Evolutionary conservation across 2,888 invertebrate species (phyloP).

Genomic region (Andrena bicolor): DNA sequence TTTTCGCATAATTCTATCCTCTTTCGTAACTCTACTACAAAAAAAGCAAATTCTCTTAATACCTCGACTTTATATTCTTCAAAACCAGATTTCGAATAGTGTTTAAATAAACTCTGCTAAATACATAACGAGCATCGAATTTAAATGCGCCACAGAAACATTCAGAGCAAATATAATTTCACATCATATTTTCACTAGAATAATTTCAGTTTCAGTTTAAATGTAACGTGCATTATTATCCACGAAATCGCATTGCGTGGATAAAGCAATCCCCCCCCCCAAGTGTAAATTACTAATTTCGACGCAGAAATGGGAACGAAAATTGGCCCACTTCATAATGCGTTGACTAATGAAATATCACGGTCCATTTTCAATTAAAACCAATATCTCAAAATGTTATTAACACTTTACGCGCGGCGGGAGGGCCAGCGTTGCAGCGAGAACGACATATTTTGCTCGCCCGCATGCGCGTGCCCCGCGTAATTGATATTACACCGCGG

Average conservation of each 20-base stretch:
- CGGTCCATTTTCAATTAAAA: conserved; percentile 39
- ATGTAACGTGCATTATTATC: neutral
- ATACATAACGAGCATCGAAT: too few species aligned
- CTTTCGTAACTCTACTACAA: too few species aligned
- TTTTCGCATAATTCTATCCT: too few species aligned
- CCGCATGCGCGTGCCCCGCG: neutral
- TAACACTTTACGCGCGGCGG: conserved; percentile 23
- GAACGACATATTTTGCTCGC: conserved; percentile 12
- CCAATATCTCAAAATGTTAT: conserved; percentile 26
- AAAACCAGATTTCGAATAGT: too few species aligned
- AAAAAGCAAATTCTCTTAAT: too few species aligned
- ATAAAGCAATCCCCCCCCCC: neutral
- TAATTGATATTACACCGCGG: conserved; percentile 53
- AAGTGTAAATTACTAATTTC: conserved; percentile 28
- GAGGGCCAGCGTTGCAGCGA: neutral
- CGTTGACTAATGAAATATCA: conserved; percentile 10
- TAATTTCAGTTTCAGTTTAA: too few species aligned
- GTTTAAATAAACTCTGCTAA: too few species aligned
- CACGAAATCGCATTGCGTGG: neutral
- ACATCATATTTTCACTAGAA: too few species aligned
- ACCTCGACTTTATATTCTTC: too few species aligned
- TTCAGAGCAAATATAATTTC: too few species aligned
- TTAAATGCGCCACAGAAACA: too few species aligned
- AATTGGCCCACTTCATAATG: conserved; percentile 7
- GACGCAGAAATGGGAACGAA: neutral